Base-by-base conservation (phyloP, 2,113 vertebrate species). In the Cheilinus undulatus region DNA sequence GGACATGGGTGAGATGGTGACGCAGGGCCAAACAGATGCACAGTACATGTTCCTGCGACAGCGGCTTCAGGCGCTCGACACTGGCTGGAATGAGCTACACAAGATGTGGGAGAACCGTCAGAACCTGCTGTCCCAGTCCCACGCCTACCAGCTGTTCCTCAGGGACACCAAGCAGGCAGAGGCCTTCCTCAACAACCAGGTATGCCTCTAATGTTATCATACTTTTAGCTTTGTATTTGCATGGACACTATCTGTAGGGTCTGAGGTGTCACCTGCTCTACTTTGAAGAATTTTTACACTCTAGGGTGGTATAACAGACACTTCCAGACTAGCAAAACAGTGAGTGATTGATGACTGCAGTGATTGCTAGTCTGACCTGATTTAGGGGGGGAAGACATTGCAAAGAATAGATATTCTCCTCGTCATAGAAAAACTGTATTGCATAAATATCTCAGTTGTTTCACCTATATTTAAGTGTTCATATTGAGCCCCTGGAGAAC, bases 81-180 rank as follows among this genome's bases (percentile, higher is more conserved):
- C 97, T 0, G 98, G 98, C 58, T 99, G 98, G 98, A 98, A 98
- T 0, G 98, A 99, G 89, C 96, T 99, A 26, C 97, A 98, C 93
- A 98, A 97, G 90, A 99, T 99, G 98, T 99, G 98, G 98, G 98
- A 98, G 91, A 99, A 99, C 89, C 94, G 98, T n/a, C 97, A 99
- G 85, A 99, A 93, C 83, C 96, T 98, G 52, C 95, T 99, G 71
- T 97, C 97, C 1, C 98, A 99, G 92, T 99, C 97, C 0, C 97
- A 99, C 20, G 96, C 96, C 8, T 96, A 99, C 88, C 98, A 99
- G 92, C 92, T 98, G 51, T 99, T 99, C 91, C 95, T 99, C 13
- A 91, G 97, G 86, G 98, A 99, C 85, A 98, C 98, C 30, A 99
- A 98, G 88, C 98, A 99, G 89, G 97, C 97, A 0, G 98, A 99